Evolutionary conservation across 2,797 vertebrate genomes (phyloP).

Genomic region (Buphagus erythrorhynchus): DNA sequence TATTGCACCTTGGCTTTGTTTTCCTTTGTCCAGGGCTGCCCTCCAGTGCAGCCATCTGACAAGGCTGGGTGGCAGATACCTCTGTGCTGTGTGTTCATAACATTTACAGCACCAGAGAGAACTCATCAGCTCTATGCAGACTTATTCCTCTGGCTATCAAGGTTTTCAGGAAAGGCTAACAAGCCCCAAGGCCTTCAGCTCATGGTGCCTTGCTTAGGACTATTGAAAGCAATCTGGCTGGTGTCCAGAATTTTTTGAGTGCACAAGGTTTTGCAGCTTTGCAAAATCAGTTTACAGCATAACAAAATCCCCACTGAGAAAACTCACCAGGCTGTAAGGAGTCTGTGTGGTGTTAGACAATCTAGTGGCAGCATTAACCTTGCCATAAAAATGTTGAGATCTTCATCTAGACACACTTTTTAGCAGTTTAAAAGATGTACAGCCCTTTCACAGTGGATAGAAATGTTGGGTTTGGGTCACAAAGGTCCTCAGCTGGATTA

Average conservation of each 20-base stretch:
- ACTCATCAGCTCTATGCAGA: background rate
- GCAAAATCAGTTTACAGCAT: background rate
- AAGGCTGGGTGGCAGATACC: background rate
- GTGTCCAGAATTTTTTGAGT: background rate
- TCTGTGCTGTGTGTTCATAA: background rate
- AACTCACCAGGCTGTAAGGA: background rate
- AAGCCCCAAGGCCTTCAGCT: background rate
- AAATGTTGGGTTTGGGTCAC: background rate
- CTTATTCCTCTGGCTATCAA: background rate
- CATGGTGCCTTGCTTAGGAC: background rate
- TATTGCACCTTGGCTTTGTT: background rate
- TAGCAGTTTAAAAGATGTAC: background rate
- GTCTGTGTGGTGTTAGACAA: background rate
- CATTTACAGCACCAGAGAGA: background rate
- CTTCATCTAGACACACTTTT: background rate
- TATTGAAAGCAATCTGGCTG: background rate
- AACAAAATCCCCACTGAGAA: background rate
- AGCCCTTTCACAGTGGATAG: background rate
- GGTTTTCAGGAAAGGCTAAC: background rate
- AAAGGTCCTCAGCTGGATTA: background rate
- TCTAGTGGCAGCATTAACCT: background rate
- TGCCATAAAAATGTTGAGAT: background rate
- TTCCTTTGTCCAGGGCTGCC: background rate
- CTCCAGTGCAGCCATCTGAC: background rate
- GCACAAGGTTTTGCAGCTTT: background rate